Base-by-base conservation (phyloP, 2,888 invertebrate genomes). In the Laothoe populi region DNA sequence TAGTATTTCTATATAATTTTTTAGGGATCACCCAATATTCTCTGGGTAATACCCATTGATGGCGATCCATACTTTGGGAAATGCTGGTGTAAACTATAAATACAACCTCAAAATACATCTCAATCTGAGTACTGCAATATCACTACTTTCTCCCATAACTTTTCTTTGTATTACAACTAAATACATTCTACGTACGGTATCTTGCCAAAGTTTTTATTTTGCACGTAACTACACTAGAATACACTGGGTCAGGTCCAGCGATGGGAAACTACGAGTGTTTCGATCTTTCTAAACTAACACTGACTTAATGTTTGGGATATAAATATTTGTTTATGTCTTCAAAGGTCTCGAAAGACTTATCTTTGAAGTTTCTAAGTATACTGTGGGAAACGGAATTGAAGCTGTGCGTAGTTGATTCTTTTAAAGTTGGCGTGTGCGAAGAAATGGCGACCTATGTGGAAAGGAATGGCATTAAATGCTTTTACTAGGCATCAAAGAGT, bases 321-420 rank as follows among this genome's bases (percentile, higher is more conserved):
- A 35, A 53, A 53, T 53, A 35, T 21, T 53, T 4, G 35, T 53
- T 38, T 53, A n/a, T 35, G 11, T 21, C 10, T 46, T 46, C 5
- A 31, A 31, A 19, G 35, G 16, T 31, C 49, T 49, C 23, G 23
- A 49, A 49, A 26, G 53, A 44, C 19, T 44, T 53, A 19, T 19
- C 35, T 5, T 16, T 21, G 16, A 31, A 31, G 31, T 31, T 53
- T 53, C 4, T n/a, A 10, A 11, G 16, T 21, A 21, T 11, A 23
- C 19, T 10, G 24, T 10, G 10, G 49, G 5, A 10, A 31, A 26
- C n/a, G 7, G 13, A 24, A 11, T 46, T 2, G 23, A 24, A 23
- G n/a, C n/a, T 23, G 46, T 24, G 5, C 4, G 4, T 23, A 13
- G 21, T 46, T 5, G 26, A 26, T 26, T 5, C 26, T n/a, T n/a